A percentile compares a stretch with the other conserved stretches of the same genome.
These are phyloP conservation scores for Heptranchias perlo DNA, from an alignment of 2,113 vertebrate genomes.

Conservation along the genomic window DNA sequence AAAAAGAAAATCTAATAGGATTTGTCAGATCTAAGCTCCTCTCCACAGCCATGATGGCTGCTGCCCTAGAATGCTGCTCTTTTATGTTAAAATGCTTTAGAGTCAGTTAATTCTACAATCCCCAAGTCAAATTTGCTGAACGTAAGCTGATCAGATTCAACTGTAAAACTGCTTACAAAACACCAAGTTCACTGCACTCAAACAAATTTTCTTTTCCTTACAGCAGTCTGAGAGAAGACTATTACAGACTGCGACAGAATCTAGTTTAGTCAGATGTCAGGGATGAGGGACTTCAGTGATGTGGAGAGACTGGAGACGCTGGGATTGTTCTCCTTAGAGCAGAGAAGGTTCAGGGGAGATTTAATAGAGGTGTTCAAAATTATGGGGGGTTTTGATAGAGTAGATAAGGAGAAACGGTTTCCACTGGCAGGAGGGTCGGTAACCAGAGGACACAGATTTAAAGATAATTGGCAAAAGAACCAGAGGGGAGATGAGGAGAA, in stretches of 20 bases:
- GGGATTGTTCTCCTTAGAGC: no score
- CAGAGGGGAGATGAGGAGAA: not conserved
- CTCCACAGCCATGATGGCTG: not conserved
- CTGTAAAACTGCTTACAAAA: not conserved
- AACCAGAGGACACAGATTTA: not conserved
- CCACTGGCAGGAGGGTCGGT: not conserved
- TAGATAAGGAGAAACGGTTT: not conserved
- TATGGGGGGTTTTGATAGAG: not conserved
- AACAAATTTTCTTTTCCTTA: not conserved
- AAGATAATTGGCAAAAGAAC: not conserved
- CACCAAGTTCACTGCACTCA: not conserved
- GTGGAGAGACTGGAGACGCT: not conserved
- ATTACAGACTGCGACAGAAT: not conserved
- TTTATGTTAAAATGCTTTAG: not conserved
- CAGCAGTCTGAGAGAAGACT: not conserved
- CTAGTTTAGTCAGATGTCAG: not conserved
- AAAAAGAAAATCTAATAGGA: not conserved
- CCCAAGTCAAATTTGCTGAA: not conserved
- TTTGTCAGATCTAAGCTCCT: not conserved
- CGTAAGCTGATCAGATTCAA: not conserved
- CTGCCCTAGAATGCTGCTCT: not conserved
- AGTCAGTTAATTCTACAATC: not conserved
- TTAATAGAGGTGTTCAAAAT: no score
- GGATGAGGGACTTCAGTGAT: not conserved
- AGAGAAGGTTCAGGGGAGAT: no score